Percentiles rank a stretch among this genome's conserved stretches.
These are phyloP conservation scores for Athalia circularis DNA, from an alignment of 2,888 invertebrate species.

Conservation along the genomic window DNA sequence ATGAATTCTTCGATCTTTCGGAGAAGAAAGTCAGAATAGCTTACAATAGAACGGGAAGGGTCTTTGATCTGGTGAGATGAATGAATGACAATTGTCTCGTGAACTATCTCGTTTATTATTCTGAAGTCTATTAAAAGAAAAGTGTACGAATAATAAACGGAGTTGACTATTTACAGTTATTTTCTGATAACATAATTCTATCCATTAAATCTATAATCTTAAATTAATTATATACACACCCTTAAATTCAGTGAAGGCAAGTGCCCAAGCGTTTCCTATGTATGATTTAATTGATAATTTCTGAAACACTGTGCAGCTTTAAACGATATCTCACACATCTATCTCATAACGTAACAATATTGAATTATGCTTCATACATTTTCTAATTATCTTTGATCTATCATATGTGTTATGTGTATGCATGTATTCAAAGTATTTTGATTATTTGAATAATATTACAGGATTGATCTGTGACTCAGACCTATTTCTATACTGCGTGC, in stretches of 20 bases:
- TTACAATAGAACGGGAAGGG: too few species aligned
- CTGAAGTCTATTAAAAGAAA: too few species aligned
- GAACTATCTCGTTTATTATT: too few species aligned
- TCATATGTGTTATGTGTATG: too few species aligned
- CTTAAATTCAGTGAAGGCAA: slow-evolving; percentile 17
- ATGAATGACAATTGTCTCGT: too few species aligned
- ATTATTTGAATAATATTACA: slow-evolving; percentile 14
- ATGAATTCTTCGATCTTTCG: too few species aligned
- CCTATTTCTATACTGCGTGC: neutral
- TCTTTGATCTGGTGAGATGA: too few species aligned
- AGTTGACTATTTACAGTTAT: too few species aligned
- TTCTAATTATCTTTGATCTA: too few species aligned
- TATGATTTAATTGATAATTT: slow-evolving; percentile 5
- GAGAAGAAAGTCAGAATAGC: too few species aligned
- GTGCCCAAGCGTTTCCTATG: slow-evolving; percentile 22
- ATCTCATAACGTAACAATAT: neutral
- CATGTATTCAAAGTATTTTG: slow-evolving; percentile 8
- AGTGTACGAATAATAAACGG: too few species aligned
- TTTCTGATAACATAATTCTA: too few species aligned
- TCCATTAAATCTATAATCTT: neutral
- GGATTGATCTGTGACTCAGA: neutral
- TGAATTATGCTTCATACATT: neutral
- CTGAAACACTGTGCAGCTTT: neutral
- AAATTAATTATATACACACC: slow-evolving; percentile 41
- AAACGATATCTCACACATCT: neutral